phyloP scores from a whole-genome alignment of 1,140 invertebrate genomes.

The Potamilus streckersoni region DNA sequence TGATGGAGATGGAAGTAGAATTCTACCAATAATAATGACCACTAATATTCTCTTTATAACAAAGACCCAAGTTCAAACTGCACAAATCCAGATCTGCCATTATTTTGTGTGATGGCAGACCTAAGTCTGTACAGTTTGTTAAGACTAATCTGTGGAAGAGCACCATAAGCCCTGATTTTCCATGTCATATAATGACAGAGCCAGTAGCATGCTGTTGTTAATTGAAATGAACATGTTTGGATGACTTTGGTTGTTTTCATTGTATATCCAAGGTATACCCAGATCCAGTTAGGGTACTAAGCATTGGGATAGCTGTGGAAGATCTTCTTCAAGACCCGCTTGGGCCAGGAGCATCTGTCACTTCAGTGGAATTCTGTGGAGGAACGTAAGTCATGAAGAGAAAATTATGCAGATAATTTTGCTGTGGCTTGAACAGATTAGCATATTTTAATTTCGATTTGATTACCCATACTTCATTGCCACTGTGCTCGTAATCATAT shows the following conservation, averaged over 20 bases:
- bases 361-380: conserved; percentile 99
- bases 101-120: too few relatives aligned
- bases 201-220: too few relatives aligned
- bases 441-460: not conserved
- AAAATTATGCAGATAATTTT: not conserved
- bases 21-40: not conserved
- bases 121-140: too few relatives aligned
- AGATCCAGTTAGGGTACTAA: conserved; percentile 97
- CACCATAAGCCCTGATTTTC: too few relatives aligned
- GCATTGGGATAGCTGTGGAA: conserved; percentile 93
- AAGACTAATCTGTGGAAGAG: too few relatives aligned
- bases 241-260: not conserved
- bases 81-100: too few relatives aligned
- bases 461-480: not conserved
- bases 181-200: too few relatives aligned
- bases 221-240: not conserved
- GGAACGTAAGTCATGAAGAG: conserved; percentile 80
- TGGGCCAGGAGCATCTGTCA: conserved; percentile 79
- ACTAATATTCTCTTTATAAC: too few relatives aligned
- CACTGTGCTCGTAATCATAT: not conserved
- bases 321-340: conserved; percentile 88
- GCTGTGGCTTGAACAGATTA: too few relatives aligned
- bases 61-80: too few relatives aligned
- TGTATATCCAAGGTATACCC: conserved; percentile 82
- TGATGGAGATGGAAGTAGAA: not conserved